Base-by-base conservation (phyloP, 1,140 invertebrate genomes). In the Oncopeltus fasciatus region DNA sequence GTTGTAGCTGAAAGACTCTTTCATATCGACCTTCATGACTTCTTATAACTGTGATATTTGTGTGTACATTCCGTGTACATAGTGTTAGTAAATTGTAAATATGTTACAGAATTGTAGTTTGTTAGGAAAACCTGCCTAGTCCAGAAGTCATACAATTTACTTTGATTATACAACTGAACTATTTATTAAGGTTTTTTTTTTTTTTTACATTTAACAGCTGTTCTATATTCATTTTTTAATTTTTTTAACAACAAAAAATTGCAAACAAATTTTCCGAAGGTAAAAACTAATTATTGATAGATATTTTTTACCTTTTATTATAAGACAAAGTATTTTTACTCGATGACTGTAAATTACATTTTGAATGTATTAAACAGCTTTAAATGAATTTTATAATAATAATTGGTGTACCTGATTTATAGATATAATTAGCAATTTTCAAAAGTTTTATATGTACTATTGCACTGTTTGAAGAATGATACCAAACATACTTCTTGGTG, bases 1-100 rank as follows among this genome's bases (percentile, higher is more conserved):
- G 93, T n/a, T 95, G 92, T 77, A 65, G 70, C 29, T 57, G 28
- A 29, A 4, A 53, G 20, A 24, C n/a, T 51, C n/a, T 1, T 21
- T 11, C 24, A 2, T 3, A 8, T 14, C 2, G 24, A n/a, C 47
- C 47, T 8, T 38, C 5, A 38, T 8, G 14, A 38, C 31, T 8
- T 38, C 5, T 38, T 8, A n/a, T n/a, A 2, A 51, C 24, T 51
- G 47, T 51, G 47, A 51, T 51, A 51, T 51, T 51, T 9, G 18
- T 24, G n/a, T 51, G 47, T 51, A 51, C 21, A 51, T 51, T 51
- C 31, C 31, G 47, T 51, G 47, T 51, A 51, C 12, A 51, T 51
- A 51, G n/a, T 51, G 47, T 51, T 21, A 1, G 24, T 51, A 21
- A 21, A 21, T 20, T 14, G 20, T 44, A n/a, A n/a, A n/a, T n/a